Conservation (phyloP, 2,113 vertebrate species). For the Cebus imitator region DNA sequence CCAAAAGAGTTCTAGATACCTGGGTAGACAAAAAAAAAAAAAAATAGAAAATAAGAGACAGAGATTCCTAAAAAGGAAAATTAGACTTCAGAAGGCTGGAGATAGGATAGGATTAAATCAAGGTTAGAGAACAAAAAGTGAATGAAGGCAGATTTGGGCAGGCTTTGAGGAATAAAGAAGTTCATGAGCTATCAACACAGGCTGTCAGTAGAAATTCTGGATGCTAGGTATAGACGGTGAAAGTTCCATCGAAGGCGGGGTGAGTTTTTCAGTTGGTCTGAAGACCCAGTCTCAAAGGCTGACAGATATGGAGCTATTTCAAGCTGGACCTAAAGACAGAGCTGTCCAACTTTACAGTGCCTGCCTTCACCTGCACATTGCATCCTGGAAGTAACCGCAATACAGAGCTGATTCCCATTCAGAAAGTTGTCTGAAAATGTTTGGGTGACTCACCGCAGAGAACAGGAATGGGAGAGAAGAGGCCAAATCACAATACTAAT, state of each 20-base stretch:
- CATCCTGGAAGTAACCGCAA: neutral
- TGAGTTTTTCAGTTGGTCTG: neutral
- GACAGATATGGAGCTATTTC: neutral
- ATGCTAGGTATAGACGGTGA: neutral
- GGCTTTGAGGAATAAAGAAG: neutral
- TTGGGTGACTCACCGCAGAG: neutral
- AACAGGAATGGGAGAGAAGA: neutral
- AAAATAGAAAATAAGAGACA: neutral
- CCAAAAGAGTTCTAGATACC: neutral
- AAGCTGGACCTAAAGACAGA: neutral
- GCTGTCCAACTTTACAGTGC: neutral
- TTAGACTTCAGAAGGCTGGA: neutral
- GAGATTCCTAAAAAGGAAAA: neutral
- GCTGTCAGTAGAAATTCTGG: neutral
- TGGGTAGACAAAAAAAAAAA: neutral
- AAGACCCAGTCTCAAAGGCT: neutral
- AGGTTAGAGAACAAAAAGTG: neutral
- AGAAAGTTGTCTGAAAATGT: neutral
- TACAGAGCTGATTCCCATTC: neutral
- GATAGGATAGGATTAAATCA: neutral
- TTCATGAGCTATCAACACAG: neutral
- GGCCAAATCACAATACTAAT: neutral
- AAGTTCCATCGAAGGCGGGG: neutral
- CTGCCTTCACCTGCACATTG: neutral
- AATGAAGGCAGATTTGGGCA: neutral